Conservation (phyloP, 2,113 vertebrate species). For the Paramormyrops kingsleyae region DNA sequence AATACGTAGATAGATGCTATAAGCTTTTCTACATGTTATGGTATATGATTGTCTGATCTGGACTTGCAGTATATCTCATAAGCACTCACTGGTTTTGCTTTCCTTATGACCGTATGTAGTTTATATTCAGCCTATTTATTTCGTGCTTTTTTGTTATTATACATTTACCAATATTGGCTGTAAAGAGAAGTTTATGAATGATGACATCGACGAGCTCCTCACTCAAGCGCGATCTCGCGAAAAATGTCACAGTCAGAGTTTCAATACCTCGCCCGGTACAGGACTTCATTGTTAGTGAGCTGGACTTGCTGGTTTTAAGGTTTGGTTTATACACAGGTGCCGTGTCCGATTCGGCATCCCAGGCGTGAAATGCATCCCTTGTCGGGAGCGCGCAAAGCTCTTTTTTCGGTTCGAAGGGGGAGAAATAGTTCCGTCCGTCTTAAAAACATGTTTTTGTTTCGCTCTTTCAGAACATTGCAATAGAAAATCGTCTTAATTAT, state of each 20-base stretch:
- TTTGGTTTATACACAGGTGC: not conserved
- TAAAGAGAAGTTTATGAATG: not conserved
- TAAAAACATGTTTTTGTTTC: not conserved
- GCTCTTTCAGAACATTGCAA: not conserved
- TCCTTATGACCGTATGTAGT: not conserved
- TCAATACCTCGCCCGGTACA: not conserved
- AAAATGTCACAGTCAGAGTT: not conserved
- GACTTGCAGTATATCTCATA: not conserved
- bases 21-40: not conserved
- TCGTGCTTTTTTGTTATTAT: not conserved
- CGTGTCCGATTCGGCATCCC: not conserved
- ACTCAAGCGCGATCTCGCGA: not conserved
- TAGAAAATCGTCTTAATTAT: not conserved
- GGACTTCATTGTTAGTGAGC: not conserved
- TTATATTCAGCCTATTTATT: not conserved
- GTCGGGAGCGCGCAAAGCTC: not conserved
- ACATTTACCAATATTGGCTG: not conserved
- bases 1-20: not conserved
- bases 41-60: not conserved
- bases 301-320: not conserved
- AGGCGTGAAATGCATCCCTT: not conserved
- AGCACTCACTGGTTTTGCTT: not conserved
- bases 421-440: not conserved
- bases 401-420: not conserved
- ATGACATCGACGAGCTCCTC: not conserved